Base-by-base conservation (phyloP, 2,888 invertebrate genomes). In the Nudaria mundana region DNA sequence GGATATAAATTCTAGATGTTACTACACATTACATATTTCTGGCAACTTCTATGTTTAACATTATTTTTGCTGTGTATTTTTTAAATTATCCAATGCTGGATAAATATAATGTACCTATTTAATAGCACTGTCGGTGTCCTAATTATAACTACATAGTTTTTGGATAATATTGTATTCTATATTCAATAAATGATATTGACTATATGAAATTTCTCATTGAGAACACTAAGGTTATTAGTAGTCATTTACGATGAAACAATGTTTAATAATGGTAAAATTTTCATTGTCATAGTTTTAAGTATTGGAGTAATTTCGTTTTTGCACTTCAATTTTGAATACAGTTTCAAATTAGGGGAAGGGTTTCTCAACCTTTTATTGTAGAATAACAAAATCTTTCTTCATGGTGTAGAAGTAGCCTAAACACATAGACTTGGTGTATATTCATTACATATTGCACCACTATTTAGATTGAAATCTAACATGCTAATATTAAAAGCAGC, bases 251-350 rank as follows among this genome's bases (percentile, higher is more conserved):
- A n/a, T 77, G 74, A 71, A 76, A 79, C 71, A 67, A 81, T 79
- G 78, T 80, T 81, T 76, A 75, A 74, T 81, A 81, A 81, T 79
- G 73, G 70, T 80, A 75, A 82, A 83, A 18, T 83, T 82, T 80
- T 86, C 81, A 85, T 82, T 82, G 85, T 87, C 81, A 84, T 88
- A 88, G 87, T 81, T 81, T 81, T 86, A 88, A 81, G 86, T 81
- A 83, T 79, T 83, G 71, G 63, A 81, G 73, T 83, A 78, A 84
- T 83, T 85, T 85, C 76, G 70, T 86, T 87, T n/a, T 83, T 81
- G 86, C 87, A 86, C 87, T 80, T 78, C 71, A 65, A 75, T 77
- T 82, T 76, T 79, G 80, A 79, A 77, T 83, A 79, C 80, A 76
- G 75, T 79, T 80, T 78, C 78, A 81, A 81, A 80, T 81, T 85